phyloP scores from a whole-genome alignment of 2,113 vertebrate genomes.

The Dicerorhinus sumatrensis region DNA sequence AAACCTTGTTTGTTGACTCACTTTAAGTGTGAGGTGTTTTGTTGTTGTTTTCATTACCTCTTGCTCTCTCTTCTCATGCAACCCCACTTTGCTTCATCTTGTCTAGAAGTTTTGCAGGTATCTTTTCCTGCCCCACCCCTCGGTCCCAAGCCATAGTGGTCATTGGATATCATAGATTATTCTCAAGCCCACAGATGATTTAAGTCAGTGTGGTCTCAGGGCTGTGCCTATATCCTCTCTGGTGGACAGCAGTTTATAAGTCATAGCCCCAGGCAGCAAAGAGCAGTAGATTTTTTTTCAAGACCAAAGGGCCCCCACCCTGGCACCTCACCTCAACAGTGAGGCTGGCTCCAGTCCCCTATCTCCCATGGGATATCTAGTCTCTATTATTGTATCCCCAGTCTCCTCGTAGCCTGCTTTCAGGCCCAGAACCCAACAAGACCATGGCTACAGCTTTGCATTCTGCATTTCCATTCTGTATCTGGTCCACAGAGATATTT shows the following conservation, averaged over 20 bases:
- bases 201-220: background rate
- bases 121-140: background rate
- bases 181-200: background rate
- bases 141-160: too few relatives aligned
- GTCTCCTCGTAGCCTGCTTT: rapidly evolving
- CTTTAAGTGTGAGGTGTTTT: background rate
- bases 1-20: background rate
- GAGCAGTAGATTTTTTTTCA: background rate
- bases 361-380: too few relatives aligned
- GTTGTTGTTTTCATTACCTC: background rate
- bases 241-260: background rate
- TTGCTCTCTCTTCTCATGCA: background rate
- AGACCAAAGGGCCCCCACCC: background rate
- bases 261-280: background rate
- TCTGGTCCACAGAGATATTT: background rate
- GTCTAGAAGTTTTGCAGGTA: background rate
- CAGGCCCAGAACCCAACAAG: background rate
- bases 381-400: background rate
- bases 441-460: background rate
- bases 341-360: background rate
- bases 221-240: background rate
- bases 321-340: background rate
- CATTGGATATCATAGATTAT: background rate
- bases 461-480: background rate
- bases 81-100: background rate